These are phyloP conservation scores for Meloidogyne floridensis DNA, from an alignment of 1,140 invertebrate genomes.

Conservation along the genomic window DNA sequence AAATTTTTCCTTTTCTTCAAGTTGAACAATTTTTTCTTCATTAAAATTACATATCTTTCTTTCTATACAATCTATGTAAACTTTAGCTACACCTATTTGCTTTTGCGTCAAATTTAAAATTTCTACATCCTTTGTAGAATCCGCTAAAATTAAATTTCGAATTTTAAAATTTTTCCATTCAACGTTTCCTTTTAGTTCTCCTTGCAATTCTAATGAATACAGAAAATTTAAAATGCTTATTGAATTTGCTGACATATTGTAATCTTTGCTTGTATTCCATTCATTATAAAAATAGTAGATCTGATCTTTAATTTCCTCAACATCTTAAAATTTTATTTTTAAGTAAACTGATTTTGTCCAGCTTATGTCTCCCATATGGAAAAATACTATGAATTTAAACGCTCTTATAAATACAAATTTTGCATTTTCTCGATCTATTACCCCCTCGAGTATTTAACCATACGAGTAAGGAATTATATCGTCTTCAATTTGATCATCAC, in stretches of 20 bases:
- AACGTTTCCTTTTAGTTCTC: not conserved
- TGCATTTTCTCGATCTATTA: too few relatives aligned
- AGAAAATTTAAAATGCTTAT: not conserved
- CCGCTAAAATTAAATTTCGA: not conserved
- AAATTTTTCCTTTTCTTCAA: not conserved
- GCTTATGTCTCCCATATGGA: too few relatives aligned
- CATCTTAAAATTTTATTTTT: not conserved
- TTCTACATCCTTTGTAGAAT: not conserved
- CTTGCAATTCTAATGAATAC: not conserved
- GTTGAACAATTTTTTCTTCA: not conserved
- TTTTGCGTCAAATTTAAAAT: not conserved
- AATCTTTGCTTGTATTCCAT: not conserved
- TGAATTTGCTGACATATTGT: not conserved
- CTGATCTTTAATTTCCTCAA: not conserved
- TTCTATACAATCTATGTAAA: slow-evolving; percentile 6
- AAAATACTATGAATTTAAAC: too few relatives aligned
- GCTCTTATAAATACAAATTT: too few relatives aligned
- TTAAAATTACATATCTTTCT: not conserved
- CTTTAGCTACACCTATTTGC: too few relatives aligned
- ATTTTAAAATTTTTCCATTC: slow-evolving; percentile 10
- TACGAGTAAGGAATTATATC: too few relatives aligned
- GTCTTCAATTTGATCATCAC: too few relatives aligned
- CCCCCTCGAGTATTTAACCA: too few relatives aligned
- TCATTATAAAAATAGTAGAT: not conserved
- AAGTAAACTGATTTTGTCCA: not conserved